Evolutionary conservation across 2,113 vertebrate species (phyloP).

Genomic region (Nothoprocta perdicaria): DNA sequence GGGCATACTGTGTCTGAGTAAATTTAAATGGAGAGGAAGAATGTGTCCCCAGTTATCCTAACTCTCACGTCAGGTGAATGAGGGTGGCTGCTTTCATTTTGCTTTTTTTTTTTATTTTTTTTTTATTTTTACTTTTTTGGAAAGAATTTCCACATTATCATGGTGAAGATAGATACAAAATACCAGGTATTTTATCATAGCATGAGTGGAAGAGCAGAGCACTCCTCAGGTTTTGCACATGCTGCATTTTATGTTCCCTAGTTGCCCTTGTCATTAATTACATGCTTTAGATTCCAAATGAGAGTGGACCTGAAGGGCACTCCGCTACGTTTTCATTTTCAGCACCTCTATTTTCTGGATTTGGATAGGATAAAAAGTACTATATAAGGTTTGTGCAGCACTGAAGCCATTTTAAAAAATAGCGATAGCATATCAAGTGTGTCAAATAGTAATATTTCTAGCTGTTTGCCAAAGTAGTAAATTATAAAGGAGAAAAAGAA

Average conservation of each 20-base stretch:
- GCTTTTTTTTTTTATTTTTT: neutral
- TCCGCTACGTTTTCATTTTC: neutral
- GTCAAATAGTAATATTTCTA: neutral
- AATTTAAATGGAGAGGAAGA: neutral
- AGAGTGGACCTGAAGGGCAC: neutral
- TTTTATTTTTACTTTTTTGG: neutral
- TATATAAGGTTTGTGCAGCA: neutral
- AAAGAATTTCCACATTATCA: neutral
- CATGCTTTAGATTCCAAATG: neutral
- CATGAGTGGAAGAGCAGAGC: neutral
- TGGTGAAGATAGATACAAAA: neutral
- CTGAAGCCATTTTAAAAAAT: neutral
- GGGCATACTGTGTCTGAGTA: neutral
- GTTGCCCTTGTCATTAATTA: conserved; percentile 44
- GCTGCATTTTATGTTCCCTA: neutral
- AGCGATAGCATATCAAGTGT: neutral
- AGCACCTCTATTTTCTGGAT: neutral
- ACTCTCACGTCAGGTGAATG: neutral
- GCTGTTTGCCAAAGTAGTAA: neutral
- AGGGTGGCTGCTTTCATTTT: neutral
- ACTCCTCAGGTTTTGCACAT: neutral
- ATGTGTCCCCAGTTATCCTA: neutral
- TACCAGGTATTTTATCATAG: neutral
- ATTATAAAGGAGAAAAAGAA: neutral
- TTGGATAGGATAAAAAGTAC: neutral